Base-by-base conservation (phyloP, 1,140 invertebrate genomes). In the Papilio aristodemus region DNA sequence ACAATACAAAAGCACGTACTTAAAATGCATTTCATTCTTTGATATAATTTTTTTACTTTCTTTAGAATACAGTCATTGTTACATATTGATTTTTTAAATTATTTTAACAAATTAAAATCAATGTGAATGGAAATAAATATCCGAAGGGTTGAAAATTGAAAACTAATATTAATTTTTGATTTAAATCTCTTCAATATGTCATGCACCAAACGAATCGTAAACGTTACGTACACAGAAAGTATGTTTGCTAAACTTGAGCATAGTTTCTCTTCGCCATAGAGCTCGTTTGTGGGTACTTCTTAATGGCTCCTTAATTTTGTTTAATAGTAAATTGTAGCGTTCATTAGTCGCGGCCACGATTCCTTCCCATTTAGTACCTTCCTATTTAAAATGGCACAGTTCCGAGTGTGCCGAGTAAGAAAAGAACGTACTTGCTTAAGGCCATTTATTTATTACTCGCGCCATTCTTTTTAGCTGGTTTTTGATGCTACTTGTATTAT, bases 261-360 rank as follows among this genome's bases (percentile, higher is more conserved):
- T 36, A 66, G 41, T 66, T 50, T 25, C 63, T 50, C 25, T 27
- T 36, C 25, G 63, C 63, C 63, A 66, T 66, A 66, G 63, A 50
- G 63, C 63, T 66, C 63, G 63, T 66, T 66, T 66, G 63, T 66
- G 63, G 63, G 63, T 66, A 66, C 41, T 50, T 66, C 63, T 66
- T 66, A 66, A 66, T 66, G 63, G 63, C 63, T 66, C 63, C 63
- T 66, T 66, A 66, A 66, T 66, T 66, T 66, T 66, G 63, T 66
- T 66, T 66, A 66, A 66, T 66, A 66, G 63, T 66, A 66, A 66
- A 66, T 66, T 66, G 63, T 66, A 66, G 63, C 63, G 41, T 50
- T 66, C 63, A 66, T 66, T 66, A 66, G 63, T 66, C 63, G 63
- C 41, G 63, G 41, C 63, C 39, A 46, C 63, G 63, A 66, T 66